Percentiles rank a stretch among this genome's conserved stretches.
Evolutionary conservation across 2,113 vertebrate species (phyloP).

Genomic region (Penelope pileata): DNA sequence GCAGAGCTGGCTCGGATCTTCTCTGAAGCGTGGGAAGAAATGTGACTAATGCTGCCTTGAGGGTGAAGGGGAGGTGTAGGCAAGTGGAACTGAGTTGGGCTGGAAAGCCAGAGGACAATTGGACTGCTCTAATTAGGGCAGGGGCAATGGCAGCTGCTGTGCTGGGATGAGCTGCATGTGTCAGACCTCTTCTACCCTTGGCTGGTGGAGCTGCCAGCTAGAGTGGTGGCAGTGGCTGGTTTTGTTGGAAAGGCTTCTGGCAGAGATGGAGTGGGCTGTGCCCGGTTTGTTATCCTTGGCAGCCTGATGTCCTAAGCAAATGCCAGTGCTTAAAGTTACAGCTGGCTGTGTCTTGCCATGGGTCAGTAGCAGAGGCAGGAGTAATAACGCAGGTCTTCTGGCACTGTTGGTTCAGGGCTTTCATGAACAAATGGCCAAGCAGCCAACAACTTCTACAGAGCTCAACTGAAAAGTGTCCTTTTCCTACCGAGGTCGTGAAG

Average conservation of each 20-base stretch:
- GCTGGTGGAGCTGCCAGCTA: background rate
- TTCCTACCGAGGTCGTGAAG: background rate
- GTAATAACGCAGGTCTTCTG: background rate
- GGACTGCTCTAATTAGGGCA: background rate
- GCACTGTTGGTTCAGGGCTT: background rate
- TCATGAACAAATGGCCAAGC: background rate
- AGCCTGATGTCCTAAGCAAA: background rate
- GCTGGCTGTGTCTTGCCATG: background rate
- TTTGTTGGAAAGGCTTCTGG: background rate
- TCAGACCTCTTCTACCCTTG: background rate
- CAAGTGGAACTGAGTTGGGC: background rate
- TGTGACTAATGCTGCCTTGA: background rate
- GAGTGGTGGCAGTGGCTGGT: fast-evolving
- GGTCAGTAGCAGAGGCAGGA: background rate
- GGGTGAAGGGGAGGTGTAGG: background rate
- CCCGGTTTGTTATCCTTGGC: background rate
- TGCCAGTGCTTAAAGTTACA: background rate
- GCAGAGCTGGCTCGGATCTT: background rate
- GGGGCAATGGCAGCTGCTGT: background rate
- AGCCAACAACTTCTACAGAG: background rate
- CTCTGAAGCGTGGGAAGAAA: background rate
- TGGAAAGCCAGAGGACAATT: background rate
- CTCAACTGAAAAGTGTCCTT: background rate
- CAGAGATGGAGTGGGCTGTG: background rate
- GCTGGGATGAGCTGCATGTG: background rate